Evolutionary conservation across 2,797 vertebrate species (phyloP).

Genomic region (Iguana delicatissima): DNA sequence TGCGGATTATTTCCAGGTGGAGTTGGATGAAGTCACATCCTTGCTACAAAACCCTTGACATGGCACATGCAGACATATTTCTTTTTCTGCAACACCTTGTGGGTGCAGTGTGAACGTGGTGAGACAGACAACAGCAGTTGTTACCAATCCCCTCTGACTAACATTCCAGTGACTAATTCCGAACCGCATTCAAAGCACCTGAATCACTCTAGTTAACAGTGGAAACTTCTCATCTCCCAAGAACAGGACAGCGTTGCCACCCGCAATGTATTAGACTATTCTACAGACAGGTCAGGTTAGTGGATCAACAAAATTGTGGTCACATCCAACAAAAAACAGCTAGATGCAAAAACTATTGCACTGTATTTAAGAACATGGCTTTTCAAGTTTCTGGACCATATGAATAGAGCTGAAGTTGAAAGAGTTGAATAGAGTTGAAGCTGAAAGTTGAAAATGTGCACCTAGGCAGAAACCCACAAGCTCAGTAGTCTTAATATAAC

Average conservation of each 20-base stretch:
- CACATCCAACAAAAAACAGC: not conserved
- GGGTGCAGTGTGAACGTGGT: not conserved
- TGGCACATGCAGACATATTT: not conserved
- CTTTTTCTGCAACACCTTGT: too few relatives aligned
- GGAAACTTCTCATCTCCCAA: not conserved
- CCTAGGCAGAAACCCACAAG: not conserved
- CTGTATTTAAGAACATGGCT: not conserved
- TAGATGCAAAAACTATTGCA: too few relatives aligned
- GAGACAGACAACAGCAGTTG: not conserved
- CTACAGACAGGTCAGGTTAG: too few relatives aligned
- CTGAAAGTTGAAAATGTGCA: not conserved
- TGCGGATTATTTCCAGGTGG: not conserved
- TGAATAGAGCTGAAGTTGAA: not conserved
- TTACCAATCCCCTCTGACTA: too few relatives aligned
- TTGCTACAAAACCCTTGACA: not conserved
- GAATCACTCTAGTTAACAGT: too few relatives aligned
- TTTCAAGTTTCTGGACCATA: not conserved
- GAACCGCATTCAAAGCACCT: not conserved
- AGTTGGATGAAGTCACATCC: not conserved
- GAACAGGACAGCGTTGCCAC: not conserved
- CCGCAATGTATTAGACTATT: not conserved
- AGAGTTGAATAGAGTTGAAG: not conserved
- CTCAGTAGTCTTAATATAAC: not conserved
- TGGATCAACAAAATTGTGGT: too few relatives aligned
- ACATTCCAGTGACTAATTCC: not conserved